These are phyloP conservation scores for Crenuchus spilurus DNA, from an alignment of 2,797 vertebrate species.

Conservation along the genomic window DNA sequence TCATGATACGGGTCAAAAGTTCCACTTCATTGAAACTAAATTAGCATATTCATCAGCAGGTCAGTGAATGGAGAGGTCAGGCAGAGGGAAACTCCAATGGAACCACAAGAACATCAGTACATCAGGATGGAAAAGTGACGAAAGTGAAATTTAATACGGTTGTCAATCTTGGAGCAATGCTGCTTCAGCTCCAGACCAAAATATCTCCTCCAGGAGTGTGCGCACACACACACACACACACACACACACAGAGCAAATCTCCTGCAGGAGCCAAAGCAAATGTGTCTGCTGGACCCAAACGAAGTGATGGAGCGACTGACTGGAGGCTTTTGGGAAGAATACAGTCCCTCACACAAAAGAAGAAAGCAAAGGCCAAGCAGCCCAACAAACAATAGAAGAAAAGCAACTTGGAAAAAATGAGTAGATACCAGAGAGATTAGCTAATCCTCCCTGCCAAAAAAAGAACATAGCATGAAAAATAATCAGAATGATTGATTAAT, in stretches of 20 bases:
- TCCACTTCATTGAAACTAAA: not conserved
- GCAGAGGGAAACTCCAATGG: not conserved
- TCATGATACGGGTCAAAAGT: too few species aligned
- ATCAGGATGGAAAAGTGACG: not conserved
- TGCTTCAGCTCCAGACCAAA: slow-evolving; percentile 1
- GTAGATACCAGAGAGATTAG: slow-evolving; percentile 9
- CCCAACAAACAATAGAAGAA: not conserved
- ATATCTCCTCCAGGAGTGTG: not conserved
- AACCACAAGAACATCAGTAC: not conserved
- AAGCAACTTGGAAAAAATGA: slow-evolving; percentile 8
- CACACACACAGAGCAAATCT: slow-evolving; percentile 11
- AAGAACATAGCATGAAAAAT: slow-evolving; percentile 25
- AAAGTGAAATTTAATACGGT: not conserved
- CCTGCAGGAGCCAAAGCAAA: slow-evolving; percentile 36
- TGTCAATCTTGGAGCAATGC: not conserved
- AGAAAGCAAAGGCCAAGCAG: slow-evolving; percentile 5
- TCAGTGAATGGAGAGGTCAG: not conserved
- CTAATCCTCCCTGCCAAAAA: not conserved
- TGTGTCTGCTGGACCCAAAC: slow-evolving; percentile 10
- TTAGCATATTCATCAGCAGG: not conserved
- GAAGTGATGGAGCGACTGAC: slow-evolving; percentile 5
- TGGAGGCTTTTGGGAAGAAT: slow-evolving; percentile 6
- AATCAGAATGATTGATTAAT: slow-evolving; percentile 25
- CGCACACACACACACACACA: slow-evolving; percentile 4
- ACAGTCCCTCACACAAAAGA: slow-evolving; percentile 16